Evolutionary conservation across 2,113 vertebrate genomes (phyloP).

Genomic region (Craseonycteris thonglongyai): DNA sequence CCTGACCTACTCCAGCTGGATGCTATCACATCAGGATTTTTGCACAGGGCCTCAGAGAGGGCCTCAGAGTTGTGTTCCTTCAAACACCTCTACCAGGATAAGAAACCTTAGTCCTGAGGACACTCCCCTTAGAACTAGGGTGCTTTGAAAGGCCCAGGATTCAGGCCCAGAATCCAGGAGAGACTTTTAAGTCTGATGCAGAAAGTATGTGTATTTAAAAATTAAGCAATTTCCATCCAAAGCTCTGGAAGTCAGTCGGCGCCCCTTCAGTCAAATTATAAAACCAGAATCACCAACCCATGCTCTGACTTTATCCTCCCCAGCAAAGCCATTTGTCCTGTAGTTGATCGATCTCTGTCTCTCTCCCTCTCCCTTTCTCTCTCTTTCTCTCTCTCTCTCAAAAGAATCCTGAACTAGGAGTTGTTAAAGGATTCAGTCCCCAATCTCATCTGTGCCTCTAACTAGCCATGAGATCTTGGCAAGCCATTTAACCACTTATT

Average conservation of each 20-base stretch:
- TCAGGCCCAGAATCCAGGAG: not conserved
- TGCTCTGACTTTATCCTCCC: not conserved
- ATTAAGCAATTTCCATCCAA: not conserved
- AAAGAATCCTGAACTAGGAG: not conserved
- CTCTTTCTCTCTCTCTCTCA: no score
- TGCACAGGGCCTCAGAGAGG: not conserved
- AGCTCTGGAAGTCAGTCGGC: not conserved
- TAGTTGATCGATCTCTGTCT: no score
- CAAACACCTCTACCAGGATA: not conserved
- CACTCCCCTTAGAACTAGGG: not conserved
- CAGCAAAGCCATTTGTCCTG: not conserved
- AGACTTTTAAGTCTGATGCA: not conserved
- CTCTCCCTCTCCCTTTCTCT: no score
- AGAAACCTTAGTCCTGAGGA: not conserved
- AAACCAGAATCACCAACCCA: not conserved
- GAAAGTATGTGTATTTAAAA: not conserved
- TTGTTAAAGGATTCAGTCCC: not conserved
- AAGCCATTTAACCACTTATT: constrained; percentile 63
- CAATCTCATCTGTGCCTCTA: not conserved
- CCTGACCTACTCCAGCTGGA: not conserved
- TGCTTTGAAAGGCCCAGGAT: not conserved
- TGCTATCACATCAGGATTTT: not conserved
- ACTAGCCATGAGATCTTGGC: constrained; percentile 74
- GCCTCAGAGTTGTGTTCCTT: not conserved
- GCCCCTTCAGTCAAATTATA: not conserved